Evolutionary conservation across 2,797 vertebrate genomes (phyloP), one percentile per base, ranked within the genome.

Genomic region (Darevskia nairensis): DNA sequence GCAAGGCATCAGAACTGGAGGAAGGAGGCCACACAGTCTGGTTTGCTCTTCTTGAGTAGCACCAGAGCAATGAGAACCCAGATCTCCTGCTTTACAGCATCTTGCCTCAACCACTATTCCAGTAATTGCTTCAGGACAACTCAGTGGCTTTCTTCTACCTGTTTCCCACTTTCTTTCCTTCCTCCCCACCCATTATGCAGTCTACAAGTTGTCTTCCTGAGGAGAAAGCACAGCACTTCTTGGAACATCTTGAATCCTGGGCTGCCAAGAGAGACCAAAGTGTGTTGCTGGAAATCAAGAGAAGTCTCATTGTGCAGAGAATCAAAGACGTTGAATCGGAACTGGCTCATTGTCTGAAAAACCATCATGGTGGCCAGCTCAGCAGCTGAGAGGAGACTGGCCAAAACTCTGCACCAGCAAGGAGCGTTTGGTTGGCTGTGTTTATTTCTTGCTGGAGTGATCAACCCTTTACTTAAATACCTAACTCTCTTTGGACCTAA

Each of bases 301-400:
- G 97, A 90, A 94, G 90, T 86, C 95, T 96, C 80, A 19, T 97
- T 90, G 96, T 95, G n/a, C 96, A 97, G 95, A 96, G 94, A 89
- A 96, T 95, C 88, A 93, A 94, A 82, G 97, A 97, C 89, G 94
- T 97, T 92, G 97, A 97, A 93, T 95, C 95, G 92, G 97, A 96
- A 90, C 94, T 97, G 87, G 93, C 89, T 88, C 71, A 81, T 81
- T 90, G 95, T 84, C 86, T 94, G 82, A 80, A 89, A 87, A 84
- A 44, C 93, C 90, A 23, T 91, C 95, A 66, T 0, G 61, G 79
- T 84, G 11, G 25, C 72, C 72, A 71, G 6, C 23, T 50, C 21
- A 0, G 5, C 29, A 85, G 50, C 74, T 50, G 61, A 89, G 32
- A 88, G 19, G 35, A 64, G 69, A 19, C 13, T 32, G 2, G 5